A percentile compares a stretch with the other conserved stretches of the same genome.
Evolutionary conservation across 1,140 invertebrate species (phyloP).

Genomic region (Drosophila tani): DNA sequence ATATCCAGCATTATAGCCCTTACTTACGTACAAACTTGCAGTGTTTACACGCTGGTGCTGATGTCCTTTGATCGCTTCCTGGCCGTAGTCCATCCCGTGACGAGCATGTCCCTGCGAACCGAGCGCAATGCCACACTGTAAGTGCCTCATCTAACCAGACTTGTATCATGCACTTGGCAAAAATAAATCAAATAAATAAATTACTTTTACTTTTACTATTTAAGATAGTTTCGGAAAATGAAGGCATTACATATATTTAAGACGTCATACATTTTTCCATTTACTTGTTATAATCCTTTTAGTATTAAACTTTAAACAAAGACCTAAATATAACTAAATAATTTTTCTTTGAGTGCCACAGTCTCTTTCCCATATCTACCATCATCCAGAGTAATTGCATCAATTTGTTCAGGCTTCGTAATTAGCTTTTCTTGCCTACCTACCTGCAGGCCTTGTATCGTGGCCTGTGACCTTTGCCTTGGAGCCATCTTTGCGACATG

Average conservation of each 20-base stretch:
- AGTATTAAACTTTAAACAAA: background rate
- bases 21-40: slow-evolving; percentile 15
- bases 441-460: background rate
- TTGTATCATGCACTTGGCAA: background rate
- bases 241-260: too few species aligned
- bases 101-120: slow-evolving; percentile 94
- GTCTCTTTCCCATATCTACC: slow-evolving; percentile 1
- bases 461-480: slow-evolving; percentile 10
- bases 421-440: slow-evolving; percentile 20
- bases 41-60: slow-evolving; percentile 94
- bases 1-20: slow-evolving; percentile 88
- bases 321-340: too few species aligned
- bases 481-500: background rate
- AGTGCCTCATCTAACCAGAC: slow-evolving; percentile 37
- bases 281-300: background rate
- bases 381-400: slow-evolving; percentile 36
- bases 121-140: slow-evolving; percentile 91
- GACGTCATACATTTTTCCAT: too few species aligned
- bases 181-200: background rate
- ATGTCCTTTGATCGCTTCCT: slow-evolving; percentile 98
- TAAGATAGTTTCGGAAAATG: too few species aligned
- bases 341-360: background rate
- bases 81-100: slow-evolving; percentile 97
- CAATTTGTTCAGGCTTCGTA: slow-evolving; percentile 32
- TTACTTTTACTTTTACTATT: background rate